A percentile compares a stretch with the other conserved stretches of the same genome.
Evolutionary conservation across 2,113 vertebrate genomes (phyloP).

Genomic region (Equus przewalskii): DNA sequence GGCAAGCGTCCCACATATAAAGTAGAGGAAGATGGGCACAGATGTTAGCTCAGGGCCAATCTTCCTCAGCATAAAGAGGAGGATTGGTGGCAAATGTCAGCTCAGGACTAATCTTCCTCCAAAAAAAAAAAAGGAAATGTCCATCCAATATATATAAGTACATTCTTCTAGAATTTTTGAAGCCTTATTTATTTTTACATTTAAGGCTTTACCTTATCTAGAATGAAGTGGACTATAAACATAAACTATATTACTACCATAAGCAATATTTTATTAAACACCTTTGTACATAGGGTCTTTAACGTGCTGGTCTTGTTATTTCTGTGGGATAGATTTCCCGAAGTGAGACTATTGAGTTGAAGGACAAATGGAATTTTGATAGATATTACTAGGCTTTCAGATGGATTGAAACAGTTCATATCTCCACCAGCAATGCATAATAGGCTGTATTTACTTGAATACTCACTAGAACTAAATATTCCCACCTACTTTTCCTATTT

Average conservation of each 20-base stretch:
- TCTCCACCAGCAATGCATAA: not conserved
- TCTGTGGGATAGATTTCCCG: not conserved
- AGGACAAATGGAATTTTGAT: not conserved
- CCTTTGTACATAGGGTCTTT: not conserved
- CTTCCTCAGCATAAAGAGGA: too few species aligned
- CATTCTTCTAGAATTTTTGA: constrained; percentile 26
- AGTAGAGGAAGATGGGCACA: too few species aligned
- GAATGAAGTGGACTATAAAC: not conserved
- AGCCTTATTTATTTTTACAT: not conserved
- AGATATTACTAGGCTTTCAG: not conserved
- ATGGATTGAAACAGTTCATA: not conserved
- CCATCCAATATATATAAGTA: not conserved
- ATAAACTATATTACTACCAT: not conserved
- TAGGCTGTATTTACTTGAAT: constrained; percentile 17
- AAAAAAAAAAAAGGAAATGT: not conserved
- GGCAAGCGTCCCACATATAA: too few species aligned
- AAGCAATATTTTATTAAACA: constrained; percentile 31
- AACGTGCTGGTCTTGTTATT: not conserved
- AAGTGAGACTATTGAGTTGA: not conserved
- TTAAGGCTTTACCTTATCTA: not conserved
- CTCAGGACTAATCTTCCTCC: too few species aligned
- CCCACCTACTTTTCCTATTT: constrained; percentile 8
- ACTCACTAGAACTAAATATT: not conserved
- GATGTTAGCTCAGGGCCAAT: too few species aligned
- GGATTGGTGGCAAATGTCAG: too few species aligned